Evolutionary conservation across 2,797 vertebrate species (phyloP).

Genomic region (Epinephelus awoara): DNA sequence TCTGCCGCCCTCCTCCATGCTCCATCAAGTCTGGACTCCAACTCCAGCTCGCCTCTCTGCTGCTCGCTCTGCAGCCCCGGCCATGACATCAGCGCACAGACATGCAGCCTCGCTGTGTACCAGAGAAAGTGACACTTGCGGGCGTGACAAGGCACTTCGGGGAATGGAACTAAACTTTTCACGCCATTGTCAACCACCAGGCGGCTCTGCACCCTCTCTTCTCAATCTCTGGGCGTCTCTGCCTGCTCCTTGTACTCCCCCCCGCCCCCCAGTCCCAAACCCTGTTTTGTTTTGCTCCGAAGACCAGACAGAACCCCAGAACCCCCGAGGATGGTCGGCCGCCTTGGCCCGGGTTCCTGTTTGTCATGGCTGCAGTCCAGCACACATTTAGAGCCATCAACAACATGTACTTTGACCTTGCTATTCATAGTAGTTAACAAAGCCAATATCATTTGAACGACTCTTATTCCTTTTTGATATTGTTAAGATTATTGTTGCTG

Average conservation of each 20-base stretch:
- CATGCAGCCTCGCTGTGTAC: slow-evolving; percentile 26
- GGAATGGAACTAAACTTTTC: slow-evolving; percentile 60
- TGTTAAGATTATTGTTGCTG: slow-evolving; percentile 85
- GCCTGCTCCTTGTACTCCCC: slow-evolving; percentile 39
- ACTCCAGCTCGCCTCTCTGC: slow-evolving; percentile 52
- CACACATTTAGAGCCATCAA: slow-evolving; percentile 77
- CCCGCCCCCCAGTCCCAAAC: slow-evolving; percentile 33
- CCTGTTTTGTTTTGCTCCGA: slow-evolving; percentile 52
- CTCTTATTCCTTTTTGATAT: slow-evolving; percentile 83
- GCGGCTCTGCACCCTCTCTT: slow-evolving; percentile 49
- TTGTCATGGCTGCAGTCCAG: slow-evolving; percentile 72
- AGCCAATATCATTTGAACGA: slow-evolving; percentile 82
- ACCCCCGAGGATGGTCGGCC: slow-evolving; percentile 38
- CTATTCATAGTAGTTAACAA: slow-evolving; percentile 86
- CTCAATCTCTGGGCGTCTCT: slow-evolving; percentile 28
- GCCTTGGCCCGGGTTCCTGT: slow-evolving; percentile 52
- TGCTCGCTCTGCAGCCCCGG: slow-evolving; percentile 42
- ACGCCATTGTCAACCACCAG: slow-evolving; percentile 53
- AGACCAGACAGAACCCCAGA: slow-evolving; percentile 54
- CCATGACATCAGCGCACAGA: slow-evolving; percentile 62
- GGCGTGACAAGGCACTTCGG: slow-evolving; percentile 40
- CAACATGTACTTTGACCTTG: slow-evolving; percentile 79
- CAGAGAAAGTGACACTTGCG: slow-evolving; percentile 51
- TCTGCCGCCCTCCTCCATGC: slow-evolving; percentile 59
- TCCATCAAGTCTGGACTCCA: slow-evolving; percentile 70